Conservation (phyloP, 1,140 invertebrate species). For the Bombus soroeensis region DNA sequence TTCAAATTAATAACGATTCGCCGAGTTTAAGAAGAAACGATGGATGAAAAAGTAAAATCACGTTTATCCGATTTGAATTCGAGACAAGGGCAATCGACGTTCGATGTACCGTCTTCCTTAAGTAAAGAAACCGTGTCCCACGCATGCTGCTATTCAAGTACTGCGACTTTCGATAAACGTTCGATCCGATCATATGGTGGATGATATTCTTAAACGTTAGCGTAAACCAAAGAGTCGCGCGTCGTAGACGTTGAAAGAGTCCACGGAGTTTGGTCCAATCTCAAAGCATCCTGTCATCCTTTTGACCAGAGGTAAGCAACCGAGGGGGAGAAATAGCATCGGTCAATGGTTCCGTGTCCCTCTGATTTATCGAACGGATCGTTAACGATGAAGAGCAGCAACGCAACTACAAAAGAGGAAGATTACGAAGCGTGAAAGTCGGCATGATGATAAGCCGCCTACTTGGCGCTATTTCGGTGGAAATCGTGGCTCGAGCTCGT, state of each 20-base stretch:
- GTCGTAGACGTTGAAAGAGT: neutral
- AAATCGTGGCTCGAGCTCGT: neutral
- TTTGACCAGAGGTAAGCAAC: neutral
- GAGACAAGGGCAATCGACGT: neutral
- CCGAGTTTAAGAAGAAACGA: no score
- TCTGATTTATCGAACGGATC: slow-evolving; percentile 28
- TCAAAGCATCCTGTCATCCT: neutral
- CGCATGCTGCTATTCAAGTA: neutral
- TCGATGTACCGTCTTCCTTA: neutral
- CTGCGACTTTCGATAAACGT: neutral
- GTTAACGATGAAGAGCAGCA: neutral
- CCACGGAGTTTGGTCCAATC: neutral
- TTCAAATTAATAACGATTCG: no score
- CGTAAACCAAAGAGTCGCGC: no score
- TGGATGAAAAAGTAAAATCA: no score
- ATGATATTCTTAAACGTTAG: neutral
- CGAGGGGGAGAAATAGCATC: neutral
- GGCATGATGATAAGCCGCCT: neutral
- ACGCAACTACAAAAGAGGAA: neutral
- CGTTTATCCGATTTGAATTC: no score
- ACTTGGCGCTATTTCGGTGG: neutral
- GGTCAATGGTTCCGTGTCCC: slow-evolving; percentile 31
- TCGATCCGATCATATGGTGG: neutral
- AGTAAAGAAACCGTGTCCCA: neutral
- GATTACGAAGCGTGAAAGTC: no score